Evolutionary conservation across 1,140 invertebrate species (phyloP), one percentile per base, ranked within the genome.

Genomic region (Trachelipus rathkii): DNA sequence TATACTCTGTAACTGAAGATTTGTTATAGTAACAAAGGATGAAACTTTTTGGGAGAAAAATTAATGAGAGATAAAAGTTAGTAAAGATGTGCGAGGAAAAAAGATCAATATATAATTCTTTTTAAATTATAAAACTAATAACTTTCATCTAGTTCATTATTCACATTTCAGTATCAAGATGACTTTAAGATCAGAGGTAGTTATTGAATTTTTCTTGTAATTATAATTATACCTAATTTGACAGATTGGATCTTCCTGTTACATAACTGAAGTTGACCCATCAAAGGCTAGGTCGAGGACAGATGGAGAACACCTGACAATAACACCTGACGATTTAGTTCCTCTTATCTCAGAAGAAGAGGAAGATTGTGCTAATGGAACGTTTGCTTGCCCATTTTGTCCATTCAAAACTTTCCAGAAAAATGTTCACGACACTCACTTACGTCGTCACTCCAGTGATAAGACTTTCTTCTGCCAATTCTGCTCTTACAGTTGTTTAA

Each of bases 391-490:
- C 8, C 50, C 50, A 13, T 60, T 60, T 19, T 60, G 50, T 8
- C 50, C 50, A 15, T 60, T 60, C 19, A 60, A 60, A 19, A 60
- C 50, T 19, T 60, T 60, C 19, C 50, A 60, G 50, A 60, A 60
- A 19, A 19, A 60, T 19, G 50, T 60, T 13, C 19, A 60, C 50
- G 50, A 60, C 50, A 60, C 50, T 4, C 50, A 60, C 50, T 19
- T 60, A 19, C 50, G 50, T 13, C 50, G 50, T 60, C 50, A 60
- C 50, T 13, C 50, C 50, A 60, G 50, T 60, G 50, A 60, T 3
- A 60, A 60, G 8, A 60, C 50, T 60, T 60, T 60, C 50, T 60
- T 60, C 50, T 60, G 50, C 50, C 50, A 60, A 19, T 60, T 60
- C 19, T 60, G 50, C 50, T 60, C 50, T 15, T 60, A 60, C 50